A percentile compares a stretch with the other conserved stretches of the same genome.
Conservation (phyloP, 2,797 vertebrate genomes). For the Rhinophrynus dorsalis region DNA sequence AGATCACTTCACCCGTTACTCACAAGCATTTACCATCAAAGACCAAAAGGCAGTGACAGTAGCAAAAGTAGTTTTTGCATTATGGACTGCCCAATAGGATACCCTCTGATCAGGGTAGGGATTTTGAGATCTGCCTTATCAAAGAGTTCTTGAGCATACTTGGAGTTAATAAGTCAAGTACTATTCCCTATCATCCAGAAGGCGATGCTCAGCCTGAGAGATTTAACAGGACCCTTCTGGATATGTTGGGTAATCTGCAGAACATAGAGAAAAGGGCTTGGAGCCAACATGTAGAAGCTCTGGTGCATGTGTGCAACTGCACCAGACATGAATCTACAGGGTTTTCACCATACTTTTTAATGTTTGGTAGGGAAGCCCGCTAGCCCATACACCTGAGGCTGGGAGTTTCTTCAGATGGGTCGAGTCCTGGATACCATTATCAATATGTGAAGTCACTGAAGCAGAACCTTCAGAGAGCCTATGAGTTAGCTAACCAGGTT, state of each 20-base stretch:
- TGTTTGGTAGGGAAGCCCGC: neutral
- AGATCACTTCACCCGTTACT: neutral
- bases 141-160: neutral
- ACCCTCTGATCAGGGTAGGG: neutral
- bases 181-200: neutral
- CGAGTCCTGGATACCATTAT: too few species aligned
- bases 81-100: neutral
- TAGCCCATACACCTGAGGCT: too few species aligned
- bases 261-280: neutral
- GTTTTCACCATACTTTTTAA: neutral
- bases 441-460: too few species aligned
- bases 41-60: neutral
- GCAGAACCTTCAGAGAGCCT: too few species aligned
- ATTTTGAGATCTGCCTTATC: neutral
- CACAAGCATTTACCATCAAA: neutral
- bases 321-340: neutral
- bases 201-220: neutral
- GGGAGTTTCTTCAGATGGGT: too few species aligned
- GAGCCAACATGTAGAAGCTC: neutral
- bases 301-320: neutral
- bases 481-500: too few species aligned
- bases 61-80: neutral
- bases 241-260: neutral
- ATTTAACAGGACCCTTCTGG: neutral
- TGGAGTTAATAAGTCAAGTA: neutral